Conservation (phyloP, 2,888 invertebrate species). For the Pseudolycoriella hygida region DNA sequence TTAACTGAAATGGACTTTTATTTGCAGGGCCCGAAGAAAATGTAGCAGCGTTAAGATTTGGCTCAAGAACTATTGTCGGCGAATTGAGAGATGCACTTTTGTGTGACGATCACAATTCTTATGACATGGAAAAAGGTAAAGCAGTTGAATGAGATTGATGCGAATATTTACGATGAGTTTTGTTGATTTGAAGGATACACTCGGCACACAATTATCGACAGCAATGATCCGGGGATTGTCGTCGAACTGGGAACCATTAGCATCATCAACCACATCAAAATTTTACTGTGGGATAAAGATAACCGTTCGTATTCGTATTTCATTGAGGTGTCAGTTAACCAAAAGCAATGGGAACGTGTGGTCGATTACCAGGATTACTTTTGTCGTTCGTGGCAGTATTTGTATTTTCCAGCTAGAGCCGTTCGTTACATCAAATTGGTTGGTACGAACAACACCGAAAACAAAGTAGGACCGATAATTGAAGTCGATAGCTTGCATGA, state of each 20-base stretch:
- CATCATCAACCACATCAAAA: slow-evolving; percentile 83
- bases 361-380: slow-evolving; percentile 82
- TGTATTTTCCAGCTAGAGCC: slow-evolving; percentile 80
- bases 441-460: slow-evolving; percentile 90
- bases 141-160: slow-evolving; percentile 19
- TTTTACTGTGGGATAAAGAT: slow-evolving; percentile 91
- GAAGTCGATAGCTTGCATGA: too few relatives aligned
- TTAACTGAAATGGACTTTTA: slow-evolving; percentile 6
- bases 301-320: slow-evolving; percentile 40
- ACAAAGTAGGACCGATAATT: slow-evolving; percentile 46
- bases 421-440: slow-evolving; percentile 66
- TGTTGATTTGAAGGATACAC: slow-evolving; percentile 53
- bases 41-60: slow-evolving; percentile 63
- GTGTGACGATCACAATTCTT: slow-evolving; percentile 72
- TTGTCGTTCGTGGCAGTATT: slow-evolving; percentile 92
- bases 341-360: slow-evolving; percentile 85
- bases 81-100: slow-evolving; percentile 77
- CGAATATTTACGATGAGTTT: background rate
- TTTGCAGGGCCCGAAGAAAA: slow-evolving; percentile 72
- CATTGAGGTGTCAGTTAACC: slow-evolving; percentile 79
- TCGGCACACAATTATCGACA: slow-evolving; percentile 68
- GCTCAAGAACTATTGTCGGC: slow-evolving; percentile 75
- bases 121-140: slow-evolving; percentile 85
- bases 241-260: slow-evolving; percentile 67
- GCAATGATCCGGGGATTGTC: slow-evolving; percentile 61